A percentile compares a stretch with the other conserved stretches of the same genome.
These are phyloP conservation scores for Lasioglossum albipes DNA, from an alignment of 1,140 invertebrate species.

Conservation along the genomic window DNA sequence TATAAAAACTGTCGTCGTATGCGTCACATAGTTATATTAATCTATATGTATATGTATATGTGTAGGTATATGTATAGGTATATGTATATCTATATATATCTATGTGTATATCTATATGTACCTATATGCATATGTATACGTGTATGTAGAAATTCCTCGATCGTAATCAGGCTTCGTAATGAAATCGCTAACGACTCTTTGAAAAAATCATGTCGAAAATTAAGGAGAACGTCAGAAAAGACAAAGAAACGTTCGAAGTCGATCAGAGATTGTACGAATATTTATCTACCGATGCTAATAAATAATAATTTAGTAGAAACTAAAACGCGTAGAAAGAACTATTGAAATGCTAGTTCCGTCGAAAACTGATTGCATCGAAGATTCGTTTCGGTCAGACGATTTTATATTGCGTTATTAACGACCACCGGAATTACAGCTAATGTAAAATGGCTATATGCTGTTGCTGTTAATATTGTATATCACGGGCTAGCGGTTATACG, in stretches of 20 bases:
- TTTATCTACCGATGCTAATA: too few species aligned
- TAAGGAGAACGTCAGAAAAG: too few species aligned
- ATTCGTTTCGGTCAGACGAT: constrained; percentile 39
- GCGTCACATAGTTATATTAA: constrained; percentile 56
- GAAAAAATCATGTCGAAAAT: background rate
- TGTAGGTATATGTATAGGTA: too few species aligned
- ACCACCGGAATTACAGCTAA: constrained; percentile 46
- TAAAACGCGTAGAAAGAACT: too few species aligned
- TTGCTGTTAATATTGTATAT: constrained; percentile 43
- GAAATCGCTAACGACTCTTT: background rate
- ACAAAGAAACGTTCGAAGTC: too few species aligned
- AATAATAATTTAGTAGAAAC: too few species aligned
- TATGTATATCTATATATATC: constrained; percentile 43
- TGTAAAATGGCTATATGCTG: constrained; percentile 49
- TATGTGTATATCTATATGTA: constrained; percentile 6
- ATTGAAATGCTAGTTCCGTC: background rate
- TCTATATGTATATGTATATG: constrained; percentile 21
- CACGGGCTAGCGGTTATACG: constrained; percentile 58
- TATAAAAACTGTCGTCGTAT: constrained; percentile 62
- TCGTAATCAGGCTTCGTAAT: constrained; percentile 51
- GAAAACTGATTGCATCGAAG: constrained; percentile 49
- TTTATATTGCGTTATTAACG: constrained; percentile 38
- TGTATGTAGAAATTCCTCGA: constrained; percentile 21
- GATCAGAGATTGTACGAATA: too few species aligned
- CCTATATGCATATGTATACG: too few species aligned